These are phyloP conservation scores for Emydura subglobosa DNA, from an alignment of 2,113 vertebrate species.

Conservation along the genomic window DNA sequence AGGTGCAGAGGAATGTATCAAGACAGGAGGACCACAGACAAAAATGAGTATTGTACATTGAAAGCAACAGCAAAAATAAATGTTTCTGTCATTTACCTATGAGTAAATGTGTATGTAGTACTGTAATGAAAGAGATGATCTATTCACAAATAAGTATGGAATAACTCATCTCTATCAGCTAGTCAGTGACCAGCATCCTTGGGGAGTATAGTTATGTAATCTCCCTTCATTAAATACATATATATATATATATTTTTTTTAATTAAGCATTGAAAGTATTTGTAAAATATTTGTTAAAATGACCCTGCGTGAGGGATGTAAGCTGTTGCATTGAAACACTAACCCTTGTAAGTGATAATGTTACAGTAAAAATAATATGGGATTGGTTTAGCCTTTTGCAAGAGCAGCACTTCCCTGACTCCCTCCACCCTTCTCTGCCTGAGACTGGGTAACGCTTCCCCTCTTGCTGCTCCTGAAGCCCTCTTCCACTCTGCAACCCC, in stretches of 20 bases:
- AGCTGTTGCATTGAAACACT: background rate
- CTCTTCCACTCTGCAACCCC: background rate
- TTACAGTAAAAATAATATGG: background rate
- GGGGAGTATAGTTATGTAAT: background rate
- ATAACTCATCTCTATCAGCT: background rate
- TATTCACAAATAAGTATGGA: background rate
- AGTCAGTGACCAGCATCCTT: background rate
- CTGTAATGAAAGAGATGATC: background rate
- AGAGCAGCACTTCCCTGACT: background rate
- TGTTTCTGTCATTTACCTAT: background rate
- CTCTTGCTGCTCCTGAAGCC: background rate
- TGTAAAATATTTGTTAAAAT: background rate
- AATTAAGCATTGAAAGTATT: background rate
- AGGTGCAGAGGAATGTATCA: background rate
- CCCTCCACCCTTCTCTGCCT: background rate
- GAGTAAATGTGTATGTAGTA: background rate
- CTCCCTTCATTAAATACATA: background rate
- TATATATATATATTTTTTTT: no score
- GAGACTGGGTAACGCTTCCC: background rate
- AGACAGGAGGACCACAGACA: background rate
- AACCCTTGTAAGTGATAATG: background rate
- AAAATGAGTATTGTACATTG: background rate
- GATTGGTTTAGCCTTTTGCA: background rate
- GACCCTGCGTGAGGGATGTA: background rate
- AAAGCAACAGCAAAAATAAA: background rate